Percentiles rank a stretch among this genome's conserved stretches.
Conservation (phyloP, 2,113 vertebrate species). For the Hemicordylus capensis region DNA sequence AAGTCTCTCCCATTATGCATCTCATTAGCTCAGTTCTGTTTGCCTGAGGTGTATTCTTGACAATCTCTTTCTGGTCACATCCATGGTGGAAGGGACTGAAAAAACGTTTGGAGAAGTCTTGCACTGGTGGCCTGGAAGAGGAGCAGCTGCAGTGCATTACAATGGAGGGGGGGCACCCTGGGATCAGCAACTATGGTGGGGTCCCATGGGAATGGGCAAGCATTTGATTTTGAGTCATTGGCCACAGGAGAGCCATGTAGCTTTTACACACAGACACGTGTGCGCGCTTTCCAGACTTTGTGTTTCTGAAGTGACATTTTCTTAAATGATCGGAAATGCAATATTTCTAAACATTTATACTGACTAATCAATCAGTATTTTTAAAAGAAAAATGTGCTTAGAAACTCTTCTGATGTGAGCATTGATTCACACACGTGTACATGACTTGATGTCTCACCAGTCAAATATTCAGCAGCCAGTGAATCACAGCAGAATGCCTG, state of each 20-base stretch:
- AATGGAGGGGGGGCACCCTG: background rate
- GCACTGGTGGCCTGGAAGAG: background rate
- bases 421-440: background rate
- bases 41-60: background rate
- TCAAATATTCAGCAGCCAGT: background rate
- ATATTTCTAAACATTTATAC: conserved; percentile 2
- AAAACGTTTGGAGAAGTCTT: background rate
- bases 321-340: background rate
- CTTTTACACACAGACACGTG: background rate
- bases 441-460: background rate
- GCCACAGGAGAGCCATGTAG: background rate
- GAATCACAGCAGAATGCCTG: background rate
- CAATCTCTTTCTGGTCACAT: too few relatives aligned
- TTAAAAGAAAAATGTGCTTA: background rate
- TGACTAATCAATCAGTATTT: background rate
- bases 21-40: background rate
- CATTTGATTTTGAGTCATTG: background rate
- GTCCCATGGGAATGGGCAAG: background rate
- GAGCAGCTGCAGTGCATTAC: background rate
- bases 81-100: background rate
- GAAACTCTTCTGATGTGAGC: background rate
- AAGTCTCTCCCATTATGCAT: background rate
- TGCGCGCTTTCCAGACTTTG: background rate
- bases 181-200: background rate
- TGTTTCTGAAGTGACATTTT: background rate